Conservation (phyloP, 2,888 invertebrate species). For the Psylliodes chrysocephalus region DNA sequence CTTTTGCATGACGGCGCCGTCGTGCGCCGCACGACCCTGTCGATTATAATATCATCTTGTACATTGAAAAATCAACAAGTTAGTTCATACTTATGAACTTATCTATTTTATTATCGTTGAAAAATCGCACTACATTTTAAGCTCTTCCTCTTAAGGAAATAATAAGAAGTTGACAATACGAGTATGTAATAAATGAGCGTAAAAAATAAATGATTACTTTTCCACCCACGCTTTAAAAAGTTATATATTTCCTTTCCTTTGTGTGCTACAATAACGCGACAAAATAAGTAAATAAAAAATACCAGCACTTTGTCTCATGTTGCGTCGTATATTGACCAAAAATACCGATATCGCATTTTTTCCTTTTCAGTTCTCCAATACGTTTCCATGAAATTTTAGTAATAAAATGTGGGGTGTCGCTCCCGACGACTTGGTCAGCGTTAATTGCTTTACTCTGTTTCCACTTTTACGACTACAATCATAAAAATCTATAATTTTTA, state of each 20-base stretch:
- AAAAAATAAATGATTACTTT: no score
- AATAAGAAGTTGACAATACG: no score
- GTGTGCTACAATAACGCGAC: neutral
- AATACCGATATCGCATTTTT: neutral
- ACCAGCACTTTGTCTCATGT: neutral
- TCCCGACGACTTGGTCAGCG: neutral
- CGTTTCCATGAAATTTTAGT: neutral
- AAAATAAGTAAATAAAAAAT: neutral
- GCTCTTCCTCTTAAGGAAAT: no score
- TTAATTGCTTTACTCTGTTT: constrained; percentile 25
- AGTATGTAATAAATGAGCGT: no score
- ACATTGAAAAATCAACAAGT: no score
- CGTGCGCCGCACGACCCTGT: no score
- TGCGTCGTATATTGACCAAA: constrained; percentile 5
- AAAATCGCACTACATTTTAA: no score
- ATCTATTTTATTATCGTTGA: no score
- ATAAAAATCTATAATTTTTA: constrained; percentile 4
- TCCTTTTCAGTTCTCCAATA: neutral
- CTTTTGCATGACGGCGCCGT: no score
- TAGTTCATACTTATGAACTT: no score
- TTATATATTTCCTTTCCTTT: neutral
- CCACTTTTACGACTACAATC: neutral
- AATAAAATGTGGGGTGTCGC: neutral
- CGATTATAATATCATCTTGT: no score
- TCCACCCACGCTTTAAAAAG: no score